Evolutionary conservation across 2,113 vertebrate species (phyloP).

Genomic region (Indicator maculatus): DNA sequence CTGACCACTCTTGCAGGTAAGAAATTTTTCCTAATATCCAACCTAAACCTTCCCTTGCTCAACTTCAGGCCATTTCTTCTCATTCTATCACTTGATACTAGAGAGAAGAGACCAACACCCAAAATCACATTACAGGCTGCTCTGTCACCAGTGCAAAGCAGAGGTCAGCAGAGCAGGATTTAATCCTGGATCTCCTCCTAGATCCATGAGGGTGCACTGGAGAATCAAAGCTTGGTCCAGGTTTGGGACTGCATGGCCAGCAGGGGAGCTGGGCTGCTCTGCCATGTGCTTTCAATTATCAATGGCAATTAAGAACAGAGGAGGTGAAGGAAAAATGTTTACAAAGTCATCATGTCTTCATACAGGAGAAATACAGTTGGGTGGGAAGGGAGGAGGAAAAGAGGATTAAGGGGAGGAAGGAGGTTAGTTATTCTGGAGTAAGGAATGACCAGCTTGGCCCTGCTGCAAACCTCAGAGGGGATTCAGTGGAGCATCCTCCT

Average conservation of each 20-base stretch:
- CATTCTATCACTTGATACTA: no score
- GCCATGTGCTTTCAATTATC: accelerated
- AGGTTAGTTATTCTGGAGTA: not conserved
- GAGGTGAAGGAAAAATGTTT: not conserved
- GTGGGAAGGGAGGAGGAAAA: not conserved
- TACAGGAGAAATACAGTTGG: not conserved
- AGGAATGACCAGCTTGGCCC: not conserved
- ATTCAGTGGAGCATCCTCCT: not conserved
- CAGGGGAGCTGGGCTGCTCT: not conserved
- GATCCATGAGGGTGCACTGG: not conserved
- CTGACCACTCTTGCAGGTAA: no score
- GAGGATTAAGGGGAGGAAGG: not conserved
- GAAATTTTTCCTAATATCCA: no score
- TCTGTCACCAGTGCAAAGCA: not conserved
- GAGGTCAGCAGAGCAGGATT: not conserved
- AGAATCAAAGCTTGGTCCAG: not conserved
- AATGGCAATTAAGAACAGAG: not conserved
- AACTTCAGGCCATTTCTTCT: no score
- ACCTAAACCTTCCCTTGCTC: no score
- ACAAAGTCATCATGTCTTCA: not conserved
- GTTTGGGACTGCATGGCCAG: not conserved
- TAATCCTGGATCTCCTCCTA: not conserved
- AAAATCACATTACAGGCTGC: not conserved
- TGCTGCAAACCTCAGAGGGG: accelerated
- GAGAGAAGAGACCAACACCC: no score